Conservation (phyloP, 2,888 invertebrate genomes). For the Salticus scenicus region DNA sequence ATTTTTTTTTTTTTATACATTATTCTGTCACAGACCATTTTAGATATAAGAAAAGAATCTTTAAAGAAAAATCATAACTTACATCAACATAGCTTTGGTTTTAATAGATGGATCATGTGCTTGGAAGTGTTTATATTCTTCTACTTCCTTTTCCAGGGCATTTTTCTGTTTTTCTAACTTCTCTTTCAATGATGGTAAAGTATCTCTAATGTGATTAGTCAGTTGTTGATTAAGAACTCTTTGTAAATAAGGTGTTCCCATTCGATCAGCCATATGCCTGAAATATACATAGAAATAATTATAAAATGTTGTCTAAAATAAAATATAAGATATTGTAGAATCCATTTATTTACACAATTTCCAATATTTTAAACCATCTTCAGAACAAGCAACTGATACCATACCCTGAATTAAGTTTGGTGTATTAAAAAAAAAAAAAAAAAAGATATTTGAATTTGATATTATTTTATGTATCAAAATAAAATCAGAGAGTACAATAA, state of each 20-base stretch:
- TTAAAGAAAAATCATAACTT: too few species aligned
- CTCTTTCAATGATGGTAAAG: conserved; percentile 94
- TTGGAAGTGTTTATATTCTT: conserved; percentile 98
- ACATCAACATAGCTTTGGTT: conserved; percentile 99
- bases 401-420: too few species aligned
- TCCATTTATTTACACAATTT: not conserved
- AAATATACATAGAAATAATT: conserved; percentile 42
- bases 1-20: too few species aligned
- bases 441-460: too few species aligned
- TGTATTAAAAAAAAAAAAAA: too few species aligned
- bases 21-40: too few species aligned
- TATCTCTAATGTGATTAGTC: conserved; percentile 99
- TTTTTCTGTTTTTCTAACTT: conserved; percentile 97
- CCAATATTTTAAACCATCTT: too few species aligned
- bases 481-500: too few species aligned
- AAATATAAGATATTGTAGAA: not conserved
- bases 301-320: too few species aligned
- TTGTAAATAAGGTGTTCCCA: conserved; percentile 98
- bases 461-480: too few species aligned
- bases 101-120: conserved; percentile 99
- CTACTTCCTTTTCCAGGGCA: conserved; percentile 98
- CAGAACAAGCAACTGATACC: too few species aligned
- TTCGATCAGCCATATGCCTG: conserved; percentile 93
- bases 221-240: conserved; percentile 97
- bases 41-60: too few species aligned